phyloP scores from a whole-genome alignment of 2,888 invertebrate species.

The Cephalotes varians region DNA sequence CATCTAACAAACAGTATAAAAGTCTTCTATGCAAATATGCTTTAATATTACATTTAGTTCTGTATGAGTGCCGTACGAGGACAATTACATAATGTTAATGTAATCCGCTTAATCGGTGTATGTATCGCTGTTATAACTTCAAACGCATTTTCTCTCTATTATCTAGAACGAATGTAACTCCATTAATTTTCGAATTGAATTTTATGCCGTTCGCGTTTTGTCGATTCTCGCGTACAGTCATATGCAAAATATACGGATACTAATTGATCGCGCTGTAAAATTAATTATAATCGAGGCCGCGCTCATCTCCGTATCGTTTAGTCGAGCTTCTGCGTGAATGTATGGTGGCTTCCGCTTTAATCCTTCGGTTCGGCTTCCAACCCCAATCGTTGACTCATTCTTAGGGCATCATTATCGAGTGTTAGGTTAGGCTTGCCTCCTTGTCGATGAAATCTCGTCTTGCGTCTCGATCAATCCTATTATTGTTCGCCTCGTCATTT shows the following conservation, averaged over 20 bases:
- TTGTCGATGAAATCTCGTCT: constrained; percentile 65
- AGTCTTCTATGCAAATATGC: constrained; percentile 7
- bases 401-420: constrained; percentile 72
- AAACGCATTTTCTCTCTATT: constrained; percentile 37
- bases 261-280: constrained; percentile 24
- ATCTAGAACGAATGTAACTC: constrained; percentile 31
- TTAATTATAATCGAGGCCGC: constrained; percentile 16
- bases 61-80: neutral
- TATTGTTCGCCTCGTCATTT: constrained; percentile 56
- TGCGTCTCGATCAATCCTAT: constrained; percentile 57
- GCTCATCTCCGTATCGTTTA: neutral
- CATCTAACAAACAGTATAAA: constrained; percentile 38
- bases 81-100: constrained; percentile 43
- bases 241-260: neutral
- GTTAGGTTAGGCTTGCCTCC: constrained; percentile 57
- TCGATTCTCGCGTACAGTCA: neutral
- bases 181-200: constrained; percentile 44
- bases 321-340: neutral
- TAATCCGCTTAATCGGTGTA: constrained; percentile 40
- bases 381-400: constrained; percentile 64
- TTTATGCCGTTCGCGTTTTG: constrained; percentile 21
- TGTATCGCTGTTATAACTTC: constrained; percentile 32
- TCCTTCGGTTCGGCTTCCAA: constrained; percentile 34
- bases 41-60: constrained; percentile 16
- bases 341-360: constrained; percentile 63